phyloP scores from a whole-genome alignment of 2,797 vertebrate species.

The Heteromormyrus szaboi region DNA sequence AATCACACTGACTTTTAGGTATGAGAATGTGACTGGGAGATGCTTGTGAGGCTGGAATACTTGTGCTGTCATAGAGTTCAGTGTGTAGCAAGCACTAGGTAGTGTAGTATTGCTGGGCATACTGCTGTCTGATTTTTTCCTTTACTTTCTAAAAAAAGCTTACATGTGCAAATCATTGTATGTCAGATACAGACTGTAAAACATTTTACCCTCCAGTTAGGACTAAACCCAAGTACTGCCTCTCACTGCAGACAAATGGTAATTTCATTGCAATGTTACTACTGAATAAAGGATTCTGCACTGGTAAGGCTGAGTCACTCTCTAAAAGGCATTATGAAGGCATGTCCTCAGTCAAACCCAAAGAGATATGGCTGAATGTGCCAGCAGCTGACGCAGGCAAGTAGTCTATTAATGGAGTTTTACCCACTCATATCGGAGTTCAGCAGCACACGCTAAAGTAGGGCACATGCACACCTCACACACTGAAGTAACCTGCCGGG shows the following conservation, averaged over 20 bases:
- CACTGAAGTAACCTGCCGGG: not conserved
- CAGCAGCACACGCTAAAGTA: slow-evolving; percentile 3
- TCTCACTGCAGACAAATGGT: not conserved
- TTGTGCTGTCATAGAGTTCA: not conserved
- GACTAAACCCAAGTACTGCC: not conserved
- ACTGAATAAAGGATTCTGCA: not conserved
- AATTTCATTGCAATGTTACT: not conserved
- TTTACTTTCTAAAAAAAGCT: not conserved
- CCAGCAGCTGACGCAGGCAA: not conserved
- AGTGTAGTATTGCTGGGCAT: not conserved
- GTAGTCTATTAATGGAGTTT: slow-evolving; percentile 11
- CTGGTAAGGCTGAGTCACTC: slow-evolving; percentile 7
- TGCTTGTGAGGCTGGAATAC: not conserved
- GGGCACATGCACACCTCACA: not conserved
- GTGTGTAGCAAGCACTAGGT: not conserved
- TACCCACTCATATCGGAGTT: slow-evolving; percentile 8
- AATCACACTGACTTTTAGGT: not conserved
- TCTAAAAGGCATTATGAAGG: slow-evolving; percentile 7
- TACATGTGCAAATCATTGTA: not conserved
- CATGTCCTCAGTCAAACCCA: not conserved
- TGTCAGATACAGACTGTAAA: not conserved
- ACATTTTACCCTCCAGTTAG: not conserved
- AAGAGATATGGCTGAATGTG: not conserved
- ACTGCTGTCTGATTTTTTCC: not conserved
- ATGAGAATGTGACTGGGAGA: not conserved